Conservation (phyloP, 2,888 invertebrate species). For the Philopedon plagiatum region DNA sequence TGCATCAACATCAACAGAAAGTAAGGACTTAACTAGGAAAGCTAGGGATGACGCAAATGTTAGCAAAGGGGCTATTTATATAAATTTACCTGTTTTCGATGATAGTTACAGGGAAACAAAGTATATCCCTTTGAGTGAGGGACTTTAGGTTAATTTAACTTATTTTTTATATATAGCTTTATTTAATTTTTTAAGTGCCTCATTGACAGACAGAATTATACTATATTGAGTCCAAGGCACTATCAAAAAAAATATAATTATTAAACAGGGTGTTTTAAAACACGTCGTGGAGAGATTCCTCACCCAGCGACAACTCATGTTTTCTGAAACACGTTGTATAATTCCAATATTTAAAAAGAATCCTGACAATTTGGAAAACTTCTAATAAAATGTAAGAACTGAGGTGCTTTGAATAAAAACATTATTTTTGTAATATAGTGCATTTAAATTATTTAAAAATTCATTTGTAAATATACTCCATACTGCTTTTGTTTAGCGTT, state of each 20-base stretch:
- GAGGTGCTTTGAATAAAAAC: neutral
- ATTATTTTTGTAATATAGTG: neutral
- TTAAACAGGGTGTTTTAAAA: too few relatives aligned
- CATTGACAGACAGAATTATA: too few relatives aligned
- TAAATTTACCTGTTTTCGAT: constrained; percentile 67
- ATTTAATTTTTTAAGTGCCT: neutral
- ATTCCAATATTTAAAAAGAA: too few relatives aligned
- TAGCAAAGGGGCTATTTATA: constrained; percentile 62
- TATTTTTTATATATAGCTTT: neutral
- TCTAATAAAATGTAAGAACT: neutral
- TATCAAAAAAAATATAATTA: too few relatives aligned
- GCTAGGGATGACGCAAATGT: constrained; percentile 41
- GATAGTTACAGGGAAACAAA: constrained; percentile 60
- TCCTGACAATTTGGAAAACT: too few relatives aligned
- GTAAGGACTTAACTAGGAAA: constrained; percentile 45
- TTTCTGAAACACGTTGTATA: too few relatives aligned
- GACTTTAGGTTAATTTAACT: neutral
- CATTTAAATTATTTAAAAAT: constrained; percentile 8
- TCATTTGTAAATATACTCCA: constrained; percentile 22
- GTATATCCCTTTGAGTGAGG: constrained; percentile 64
- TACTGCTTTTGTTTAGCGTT: neutral
- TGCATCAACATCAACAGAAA: constrained; percentile 27
- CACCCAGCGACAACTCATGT: too few relatives aligned
- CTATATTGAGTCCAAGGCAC: too few relatives aligned
- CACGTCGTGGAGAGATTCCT: too few relatives aligned